Evolutionary conservation across 2,113 vertebrate genomes (phyloP), one percentile per base, ranked within the genome.

Genomic region (Semnornis frantzii): DNA sequence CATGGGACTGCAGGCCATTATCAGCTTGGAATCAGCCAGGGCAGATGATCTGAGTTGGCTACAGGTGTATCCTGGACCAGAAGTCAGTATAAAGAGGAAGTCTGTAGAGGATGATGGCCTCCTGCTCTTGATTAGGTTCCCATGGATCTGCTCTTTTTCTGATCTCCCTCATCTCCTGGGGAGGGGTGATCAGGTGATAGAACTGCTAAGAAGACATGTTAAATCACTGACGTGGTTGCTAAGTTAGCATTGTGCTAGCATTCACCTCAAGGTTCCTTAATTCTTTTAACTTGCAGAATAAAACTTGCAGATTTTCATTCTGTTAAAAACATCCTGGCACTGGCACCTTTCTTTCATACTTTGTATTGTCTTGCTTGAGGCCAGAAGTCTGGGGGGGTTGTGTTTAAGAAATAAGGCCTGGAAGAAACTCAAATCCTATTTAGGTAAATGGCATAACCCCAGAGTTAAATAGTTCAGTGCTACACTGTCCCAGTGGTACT

Each of bases 381-480:
- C 9, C 28, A 12, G 34, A 18, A 11, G 14, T 60, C 6, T 14
- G n/a, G 57, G 19, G 1, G 28, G 55, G 7, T 75, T 44, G 12
- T 44, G 7, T 3, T 46, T 12, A 25, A 55, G n/a, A 12, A 60
- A 15, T 33, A 71, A 64, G 10, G 24, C 37, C 31, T 73, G 44
- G 54, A 48, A 33, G 12, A 64, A 75, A n/a, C 39, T 33, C 27
- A 19, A 12, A 2, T 4, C 15, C 46, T 68, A 0, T 4, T 20
- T 42, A 27, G 69, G 28, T 39, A 37, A n/a, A 3, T 48, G 37
- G 60, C 0, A 1, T 20, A 59, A 4, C 12, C 28, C 5, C 0
- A 0, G 33, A 15, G 64, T 42, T 64, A 23, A 57, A 13, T 8
- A 20, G 33, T 23, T 34, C 2, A 30, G 62, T 30, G 3, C 33